phyloP scores from a whole-genome alignment of 2,113 vertebrate genomes.

The Felis catus region F.catus_Fca126_mat1.0 CM031418.1:90669001-90669500 shows the following conservation, averaged over 20 bases:
- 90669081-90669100: neutral
- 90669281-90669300: neutral
- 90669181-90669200: neutral
- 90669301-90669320: neutral
- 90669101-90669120: neutral
- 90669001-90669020: constrained; percentile 55
- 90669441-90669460: neutral
- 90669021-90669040: constrained; percentile 41
- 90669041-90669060: constrained; percentile 5
- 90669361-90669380: neutral
- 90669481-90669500: neutral
- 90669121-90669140: neutral
- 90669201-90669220: neutral
- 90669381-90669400: neutral
- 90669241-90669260: neutral
- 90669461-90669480: neutral
- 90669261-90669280: neutral
- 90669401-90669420: neutral
- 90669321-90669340: neutral
- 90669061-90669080: constrained; percentile 4
- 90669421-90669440: neutral
- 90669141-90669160: neutral
- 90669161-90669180: neutral
- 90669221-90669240: neutral
- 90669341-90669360: neutral